Base-by-base conservation (phyloP, 2,888 invertebrate genomes). In the Camptogramma bilineatum region DNA sequence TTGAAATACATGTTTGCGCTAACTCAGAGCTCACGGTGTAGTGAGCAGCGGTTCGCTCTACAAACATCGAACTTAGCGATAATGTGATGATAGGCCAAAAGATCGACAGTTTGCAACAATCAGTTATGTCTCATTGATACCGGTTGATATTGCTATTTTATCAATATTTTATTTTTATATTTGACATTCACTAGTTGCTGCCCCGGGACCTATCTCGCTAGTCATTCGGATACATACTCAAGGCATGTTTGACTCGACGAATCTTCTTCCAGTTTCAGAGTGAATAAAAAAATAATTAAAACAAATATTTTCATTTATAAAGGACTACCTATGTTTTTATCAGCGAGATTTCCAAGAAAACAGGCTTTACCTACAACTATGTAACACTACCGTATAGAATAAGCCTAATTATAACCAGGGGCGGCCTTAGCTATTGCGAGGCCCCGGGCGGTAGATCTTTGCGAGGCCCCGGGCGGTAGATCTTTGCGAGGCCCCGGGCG, bases 1-100 rank as follows among this genome's bases (percentile, higher is more conserved):
- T 66, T 42, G 55, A 62, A 59, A 31, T 66, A 60, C 70, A 76
- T 79, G 9, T 34, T 54, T 44, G 62, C 71, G 73, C 59, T 64
- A 62, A 59, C 58, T 53, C 39, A 42, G 55, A 39, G 17, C 44
- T 42, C 28, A 31, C 57, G 52, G 28, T 28, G 39, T 2, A 28
- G 17, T 55, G 54, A 44, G n/a, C 16, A 21, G 34, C 13, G 34
- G 17, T 13, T 28, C 13, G 34, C 13, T 39, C 9, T 31, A 3
- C 34, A 39, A 13, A 39, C 13, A 31, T 9, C 31, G 10, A 31
- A 42, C 42, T 9, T n/a, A 17, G 44, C 44, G 44, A 44, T 44
- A 44, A 5, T 16, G 5, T 44, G 4, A 44, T 44, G 16, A 44
- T 17, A 44, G 16, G 44, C 17, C 17, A 44, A 17, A 44, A 44